Evolutionary conservation across 2,888 invertebrate species (phyloP).

Genomic region (Buathra laborator): DNA sequence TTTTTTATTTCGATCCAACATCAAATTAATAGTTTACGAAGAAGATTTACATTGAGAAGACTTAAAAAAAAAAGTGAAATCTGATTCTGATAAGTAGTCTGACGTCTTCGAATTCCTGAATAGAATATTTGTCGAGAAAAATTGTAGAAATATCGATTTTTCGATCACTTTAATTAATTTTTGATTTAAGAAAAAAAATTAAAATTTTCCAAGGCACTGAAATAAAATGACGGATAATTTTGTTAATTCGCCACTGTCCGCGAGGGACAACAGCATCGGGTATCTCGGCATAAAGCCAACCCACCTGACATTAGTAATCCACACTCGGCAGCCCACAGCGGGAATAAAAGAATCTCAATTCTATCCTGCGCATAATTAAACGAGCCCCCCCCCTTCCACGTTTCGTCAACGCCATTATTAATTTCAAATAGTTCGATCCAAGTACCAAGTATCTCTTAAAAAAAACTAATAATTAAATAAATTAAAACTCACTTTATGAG

Average conservation of each 20-base stretch:
- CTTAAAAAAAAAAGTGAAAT: neutral
- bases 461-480: neutral
- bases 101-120: too few species aligned
- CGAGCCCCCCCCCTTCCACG: slow-evolving; percentile 19
- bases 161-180: too few species aligned
- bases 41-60: neutral
- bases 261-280: slow-evolving; percentile 54
- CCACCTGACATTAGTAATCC: slow-evolving; percentile 59
- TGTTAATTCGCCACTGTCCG: slow-evolving; percentile 48
- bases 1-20: neutral
- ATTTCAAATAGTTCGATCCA: neutral
- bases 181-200: too few species aligned
- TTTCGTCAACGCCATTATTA: slow-evolving; percentile 6
- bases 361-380: slow-evolving; percentile 21
- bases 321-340: slow-evolving; percentile 42
- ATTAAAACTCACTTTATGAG: slow-evolving; percentile 91
- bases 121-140: neutral
- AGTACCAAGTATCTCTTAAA: neutral
- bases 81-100: neutral
- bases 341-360: slow-evolving; percentile 32
- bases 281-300: slow-evolving; percentile 50
- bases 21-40: neutral
- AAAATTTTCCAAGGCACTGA: neutral
- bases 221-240: slow-evolving; percentile 53
- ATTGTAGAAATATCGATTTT: neutral